Conservation (phyloP, 2,113 vertebrate genomes). For the Heptranchias perlo region DNA sequence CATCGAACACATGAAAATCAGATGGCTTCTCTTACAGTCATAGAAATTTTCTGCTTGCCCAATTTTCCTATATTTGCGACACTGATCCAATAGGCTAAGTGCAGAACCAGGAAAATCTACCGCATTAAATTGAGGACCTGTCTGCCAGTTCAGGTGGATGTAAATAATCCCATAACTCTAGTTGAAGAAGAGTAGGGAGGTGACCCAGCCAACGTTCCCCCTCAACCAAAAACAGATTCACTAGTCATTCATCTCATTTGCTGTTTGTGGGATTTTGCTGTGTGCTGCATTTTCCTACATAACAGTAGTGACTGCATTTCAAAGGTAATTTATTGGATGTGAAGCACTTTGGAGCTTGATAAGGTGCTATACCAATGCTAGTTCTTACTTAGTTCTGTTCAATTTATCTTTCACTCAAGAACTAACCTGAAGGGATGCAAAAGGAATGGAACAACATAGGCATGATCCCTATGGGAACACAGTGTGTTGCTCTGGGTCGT, state of each 20-base stretch:
- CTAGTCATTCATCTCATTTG: not conserved
- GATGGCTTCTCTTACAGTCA: not conserved
- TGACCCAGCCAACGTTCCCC: not conserved
- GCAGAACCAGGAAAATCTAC: not conserved
- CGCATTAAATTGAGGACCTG: not conserved
- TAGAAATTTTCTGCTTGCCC: not conserved
- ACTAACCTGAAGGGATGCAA: not conserved
- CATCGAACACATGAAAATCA: not conserved
- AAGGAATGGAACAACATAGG: not conserved
- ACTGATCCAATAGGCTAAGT: not conserved
- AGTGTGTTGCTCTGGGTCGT: not conserved
- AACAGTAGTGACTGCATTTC: not conserved
- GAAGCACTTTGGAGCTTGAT: not conserved
- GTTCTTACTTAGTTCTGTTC: not conserved
- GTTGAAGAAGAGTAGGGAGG: not conserved
- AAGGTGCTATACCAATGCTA: constrained; percentile 3
- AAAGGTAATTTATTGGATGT: not conserved
- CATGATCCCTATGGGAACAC: not conserved
- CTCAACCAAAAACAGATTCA: not conserved
- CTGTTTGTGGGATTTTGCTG: not conserved
- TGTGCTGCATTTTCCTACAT: not conserved
- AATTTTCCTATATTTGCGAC: not conserved
- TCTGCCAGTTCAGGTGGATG: not conserved
- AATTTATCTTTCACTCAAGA: constrained; percentile 9
- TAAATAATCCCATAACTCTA: not conserved